Evolutionary conservation across 2,113 vertebrate genomes (phyloP), one percentile per base, ranked within the genome.

Genomic region (Lasiurus borealis): DNA sequence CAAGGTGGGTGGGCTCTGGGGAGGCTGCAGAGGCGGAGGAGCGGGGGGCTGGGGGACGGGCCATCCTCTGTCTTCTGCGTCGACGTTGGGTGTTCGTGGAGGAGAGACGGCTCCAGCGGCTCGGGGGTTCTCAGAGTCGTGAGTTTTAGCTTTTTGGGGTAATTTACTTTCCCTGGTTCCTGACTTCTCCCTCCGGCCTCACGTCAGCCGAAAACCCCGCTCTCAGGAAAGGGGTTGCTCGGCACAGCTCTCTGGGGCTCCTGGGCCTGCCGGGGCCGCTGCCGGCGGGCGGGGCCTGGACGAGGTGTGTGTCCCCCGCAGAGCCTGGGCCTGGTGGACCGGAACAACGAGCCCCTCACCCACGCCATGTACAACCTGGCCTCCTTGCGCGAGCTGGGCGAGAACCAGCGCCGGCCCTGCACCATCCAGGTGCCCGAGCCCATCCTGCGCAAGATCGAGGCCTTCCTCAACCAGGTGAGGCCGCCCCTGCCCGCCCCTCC

Each of bases 321-420:
- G 99, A 99, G 99, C 96, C 98, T 99, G 78, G 98, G 99, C 62
- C 97, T 99, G 89, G 98, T 99, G 75, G 99, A 99, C 97, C 98
- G 98, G 91, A 98, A 99, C 97, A 99, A 99, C 90, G 98, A 99
- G 31, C 99, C 99, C 0, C 98, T 99, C 68, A 99, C 99, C 75
- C 99, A 99, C 0, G 99, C 99, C 31, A 99, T 98, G 98, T 99
- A 99, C 97, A 98, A 99, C 92, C 97, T 96, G 96, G 98, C 98
- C 2, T 97, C 98, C 1, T 98, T 99, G 50, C 98, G 97, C 66
- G 98, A 99, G 97, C 98, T 99, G 6, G 98, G 98, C 0, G 98
- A 99, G 97, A 98, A 98, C 91, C 98, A 99, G 90, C 98, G 98
- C 80, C 98, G 98, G 9, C 99, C 99, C 0, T 98, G 99, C 27